Evolutionary conservation across 2,113 vertebrate genomes (phyloP).

Genomic region (Silurus meridionalis): DNA sequence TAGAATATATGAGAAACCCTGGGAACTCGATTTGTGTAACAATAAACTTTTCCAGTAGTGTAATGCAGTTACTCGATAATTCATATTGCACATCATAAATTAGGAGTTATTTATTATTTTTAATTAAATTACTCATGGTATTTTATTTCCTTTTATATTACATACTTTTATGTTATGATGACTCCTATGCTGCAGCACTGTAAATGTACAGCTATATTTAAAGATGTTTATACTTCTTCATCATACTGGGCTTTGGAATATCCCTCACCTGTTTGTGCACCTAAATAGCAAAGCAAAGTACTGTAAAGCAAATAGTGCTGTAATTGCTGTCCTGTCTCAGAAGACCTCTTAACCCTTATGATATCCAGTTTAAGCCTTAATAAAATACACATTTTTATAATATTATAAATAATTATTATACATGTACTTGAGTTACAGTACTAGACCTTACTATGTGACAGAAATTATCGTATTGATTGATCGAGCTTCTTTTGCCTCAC

Average conservation of each 20-base stretch:
- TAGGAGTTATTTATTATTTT: background rate
- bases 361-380: constrained; percentile 13
- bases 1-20: background rate
- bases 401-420: no score
- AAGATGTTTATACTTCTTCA: background rate
- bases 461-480: background rate
- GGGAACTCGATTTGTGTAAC: background rate
- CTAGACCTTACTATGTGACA: background rate
- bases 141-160: no score
- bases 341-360: background rate
- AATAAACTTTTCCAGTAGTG: background rate
- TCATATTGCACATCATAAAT: background rate
- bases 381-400: background rate
- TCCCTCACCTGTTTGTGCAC: background rate
- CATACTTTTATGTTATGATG: no score
- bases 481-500: background rate
- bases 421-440: background rate
- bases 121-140: background rate
- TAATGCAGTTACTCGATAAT: constrained; percentile 1
- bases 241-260: background rate
- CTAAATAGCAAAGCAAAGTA: background rate
- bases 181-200: no score
- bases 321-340: background rate
- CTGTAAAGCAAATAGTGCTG: background rate
- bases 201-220: background rate